Conservation (phyloP, 2,797 vertebrate genomes). For the Pristis pectinata region DNA sequence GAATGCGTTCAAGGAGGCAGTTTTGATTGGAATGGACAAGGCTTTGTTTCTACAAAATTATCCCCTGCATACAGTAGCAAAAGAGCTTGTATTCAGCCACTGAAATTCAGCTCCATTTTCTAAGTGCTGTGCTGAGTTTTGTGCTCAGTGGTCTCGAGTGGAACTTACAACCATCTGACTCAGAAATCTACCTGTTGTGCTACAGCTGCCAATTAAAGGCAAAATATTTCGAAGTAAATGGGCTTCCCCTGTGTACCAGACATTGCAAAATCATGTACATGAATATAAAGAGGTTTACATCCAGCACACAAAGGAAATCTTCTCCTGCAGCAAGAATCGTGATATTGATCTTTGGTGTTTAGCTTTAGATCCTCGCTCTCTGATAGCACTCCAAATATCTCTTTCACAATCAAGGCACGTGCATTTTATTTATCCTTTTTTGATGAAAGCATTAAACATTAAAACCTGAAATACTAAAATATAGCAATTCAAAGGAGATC, state of each 20-base stretch:
- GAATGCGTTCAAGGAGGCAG: not conserved
- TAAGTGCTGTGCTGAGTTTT: not conserved
- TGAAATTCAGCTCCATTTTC: not conserved
- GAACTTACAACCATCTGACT: not conserved
- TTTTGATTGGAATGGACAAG: not conserved
- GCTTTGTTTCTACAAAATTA: too few relatives aligned
- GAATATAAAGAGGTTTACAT: not conserved
- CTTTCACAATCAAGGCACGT: not conserved
- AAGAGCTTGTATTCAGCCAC: not conserved
- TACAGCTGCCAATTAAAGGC: not conserved
- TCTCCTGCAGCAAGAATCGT: not conserved
- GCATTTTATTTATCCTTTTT: not conserved
- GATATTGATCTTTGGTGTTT: not conserved
- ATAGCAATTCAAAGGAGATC: not conserved
- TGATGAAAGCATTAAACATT: not conserved
- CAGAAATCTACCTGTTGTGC: not conserved
- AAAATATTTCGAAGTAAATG: too few relatives aligned
- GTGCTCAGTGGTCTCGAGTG: not conserved
- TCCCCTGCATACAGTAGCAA: not conserved
- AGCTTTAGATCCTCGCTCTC: not conserved
- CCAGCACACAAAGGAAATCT: not conserved
- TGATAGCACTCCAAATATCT: not conserved
- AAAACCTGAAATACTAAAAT: not conserved
- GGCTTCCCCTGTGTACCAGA: not conserved
- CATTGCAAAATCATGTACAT: not conserved